Percentiles rank a stretch among this genome's conserved stretches.
Conservation (phyloP, 1,140 invertebrate genomes). For the Protaetia brevitarsis region DNA sequence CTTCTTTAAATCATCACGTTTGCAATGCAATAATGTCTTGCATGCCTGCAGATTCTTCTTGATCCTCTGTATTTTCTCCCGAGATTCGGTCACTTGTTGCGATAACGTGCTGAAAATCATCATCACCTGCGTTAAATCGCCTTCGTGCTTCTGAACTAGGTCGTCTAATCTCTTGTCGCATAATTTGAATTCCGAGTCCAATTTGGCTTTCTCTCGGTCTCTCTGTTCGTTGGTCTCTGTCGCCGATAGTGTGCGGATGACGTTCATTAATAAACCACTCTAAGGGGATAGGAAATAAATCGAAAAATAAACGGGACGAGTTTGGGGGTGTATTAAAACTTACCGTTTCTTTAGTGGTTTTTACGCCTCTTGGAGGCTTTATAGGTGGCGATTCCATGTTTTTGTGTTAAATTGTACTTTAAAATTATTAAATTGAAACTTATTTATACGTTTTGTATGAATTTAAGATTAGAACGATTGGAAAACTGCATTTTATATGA, state of each 20-base stretch:
- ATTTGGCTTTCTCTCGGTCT: conserved; percentile 88
- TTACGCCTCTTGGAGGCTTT: conserved; percentile 77
- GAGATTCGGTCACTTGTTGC: conserved; percentile 70
- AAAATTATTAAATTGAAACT: not conserved
- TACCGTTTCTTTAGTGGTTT: conserved; percentile 79
- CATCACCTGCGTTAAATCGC: conserved; percentile 77
- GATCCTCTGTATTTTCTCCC: conserved; percentile 78
- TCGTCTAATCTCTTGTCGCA: conserved; percentile 87
- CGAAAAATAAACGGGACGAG: conserved; percentile 34
- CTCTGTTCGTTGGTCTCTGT: conserved; percentile 93
- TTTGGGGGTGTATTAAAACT: conserved; percentile 37
- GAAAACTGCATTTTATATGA: too few species aligned
- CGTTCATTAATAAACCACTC: conserved; percentile 88
- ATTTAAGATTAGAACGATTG: not conserved
- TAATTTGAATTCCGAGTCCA: conserved; percentile 89
- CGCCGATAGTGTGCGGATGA: conserved; percentile 85
- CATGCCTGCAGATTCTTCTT: conserved; percentile 88
- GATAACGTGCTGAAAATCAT: conserved; percentile 73
- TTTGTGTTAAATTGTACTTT: too few species aligned
- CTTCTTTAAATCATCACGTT: conserved; percentile 88
- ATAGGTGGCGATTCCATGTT: conserved; percentile 57
- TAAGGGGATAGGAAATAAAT: conserved; percentile 45
- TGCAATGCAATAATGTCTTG: conserved; percentile 84
- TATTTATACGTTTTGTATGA: not conserved
- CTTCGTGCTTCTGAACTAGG: conserved; percentile 82